Evolutionary conservation across 2,888 invertebrate genomes (phyloP).

Genomic region (Drosophila ochracea): DNA sequence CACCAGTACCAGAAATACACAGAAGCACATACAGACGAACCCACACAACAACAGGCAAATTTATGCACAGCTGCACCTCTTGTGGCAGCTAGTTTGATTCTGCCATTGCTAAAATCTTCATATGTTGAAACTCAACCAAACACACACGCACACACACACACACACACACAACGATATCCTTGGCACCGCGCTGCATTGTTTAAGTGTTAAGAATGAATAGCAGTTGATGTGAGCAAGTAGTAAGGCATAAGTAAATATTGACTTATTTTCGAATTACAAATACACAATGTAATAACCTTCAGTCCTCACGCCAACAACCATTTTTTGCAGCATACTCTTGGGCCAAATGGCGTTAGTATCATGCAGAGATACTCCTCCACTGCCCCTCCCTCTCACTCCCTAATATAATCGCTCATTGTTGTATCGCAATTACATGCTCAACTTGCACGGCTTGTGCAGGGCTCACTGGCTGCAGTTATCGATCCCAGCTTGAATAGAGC

Average conservation of each 20-base stretch:
- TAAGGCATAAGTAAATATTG: slow-evolving; percentile 14
- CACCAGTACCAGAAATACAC: background rate
- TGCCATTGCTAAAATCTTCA: background rate
- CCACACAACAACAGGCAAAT: background rate
- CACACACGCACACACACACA: background rate
- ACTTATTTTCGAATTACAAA: slow-evolving; percentile 11
- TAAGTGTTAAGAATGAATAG: background rate
- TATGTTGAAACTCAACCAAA: slow-evolving; percentile 1
- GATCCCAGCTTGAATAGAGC: slow-evolving; percentile 31
- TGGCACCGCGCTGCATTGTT: background rate
- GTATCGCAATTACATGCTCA: slow-evolving; percentile 60
- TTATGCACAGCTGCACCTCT: slow-evolving; percentile 24
- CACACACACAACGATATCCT: background rate
- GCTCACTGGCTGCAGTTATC: slow-evolving; percentile 23
- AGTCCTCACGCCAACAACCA: background rate
- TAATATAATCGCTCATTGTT: slow-evolving; percentile 68
- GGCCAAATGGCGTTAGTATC: background rate
- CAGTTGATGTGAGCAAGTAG: slow-evolving; percentile 1
- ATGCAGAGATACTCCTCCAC: background rate
- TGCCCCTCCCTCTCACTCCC: slow-evolving; percentile 19
- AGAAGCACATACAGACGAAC: background rate
- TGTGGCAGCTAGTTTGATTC: slow-evolving; percentile 12
- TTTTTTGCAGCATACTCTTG: slow-evolving; percentile 8
- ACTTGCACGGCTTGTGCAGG: slow-evolving; percentile 37
- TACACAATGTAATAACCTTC: background rate